Evolutionary conservation across 64 coral and sea anemone genomes (phyloP), one percentile per base, ranked within the genome.

Genomic region (Orbicella faveolata): DNA sequence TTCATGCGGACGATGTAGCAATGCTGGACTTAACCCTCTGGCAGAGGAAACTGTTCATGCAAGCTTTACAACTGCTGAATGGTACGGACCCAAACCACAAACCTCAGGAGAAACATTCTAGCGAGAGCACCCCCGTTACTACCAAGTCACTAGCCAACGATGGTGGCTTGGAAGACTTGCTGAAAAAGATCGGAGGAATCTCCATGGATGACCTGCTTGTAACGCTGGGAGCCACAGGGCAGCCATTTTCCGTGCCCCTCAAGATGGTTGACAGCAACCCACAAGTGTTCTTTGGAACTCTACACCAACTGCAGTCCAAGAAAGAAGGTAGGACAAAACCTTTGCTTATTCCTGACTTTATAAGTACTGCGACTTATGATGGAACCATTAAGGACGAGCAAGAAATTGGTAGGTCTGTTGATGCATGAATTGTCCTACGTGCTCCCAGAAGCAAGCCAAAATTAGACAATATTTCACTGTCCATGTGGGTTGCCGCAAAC

Each of bases 401-500:
- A 65, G 75, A 79, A 62, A 76, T 78, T 75, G 70, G 87, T 75
- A 54, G 57, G 74, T 35, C 73, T 35, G 10, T 34, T 25, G 74
- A 23, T 78, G 34, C 87, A 41, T 41, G 74, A 34, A 78, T 89
- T 44, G 75, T 89, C 9, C 34, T 89, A 64, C 72, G 87, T 64
- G 55, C 87, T 53, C 41, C 73, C 20, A 89, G 75, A 61, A 64
- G 59, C 44, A 76, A 89, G 19, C 86, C 86, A 73, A 88, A 88
- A 62, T 76, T 88, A 37, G 74, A 61, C 55, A 76, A 88, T 21
- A 88, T 88, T 55, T 88, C 72, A 36, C 26, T 75, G 14, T 69
- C 67, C 9, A 53, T 61, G 73, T 88, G 87, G 87, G 52, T 88
- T 36, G 70, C 68, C 35, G 73, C 73, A 62, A 87, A 87, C 14